Evolutionary conservation across 2,888 invertebrate genomes (phyloP).

Genomic region (Drosophila tripunctata): DNA sequence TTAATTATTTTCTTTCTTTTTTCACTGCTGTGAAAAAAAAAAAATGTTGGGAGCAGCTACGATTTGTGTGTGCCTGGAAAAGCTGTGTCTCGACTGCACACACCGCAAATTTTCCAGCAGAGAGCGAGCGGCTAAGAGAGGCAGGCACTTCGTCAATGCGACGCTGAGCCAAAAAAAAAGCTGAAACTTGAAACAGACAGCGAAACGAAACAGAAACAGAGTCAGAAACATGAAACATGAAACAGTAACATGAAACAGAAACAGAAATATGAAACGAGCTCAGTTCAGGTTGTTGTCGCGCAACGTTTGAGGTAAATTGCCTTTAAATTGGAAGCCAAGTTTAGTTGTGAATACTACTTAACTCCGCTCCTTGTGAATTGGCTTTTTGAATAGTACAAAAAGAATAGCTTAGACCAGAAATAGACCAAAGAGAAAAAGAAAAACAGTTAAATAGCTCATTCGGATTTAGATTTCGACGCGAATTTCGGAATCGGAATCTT

Average conservation of each 20-base stretch:
- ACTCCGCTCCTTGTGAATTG: conserved; percentile 21
- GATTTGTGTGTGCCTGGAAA: conserved; percentile 43
- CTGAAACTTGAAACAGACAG: conserved; percentile 42
- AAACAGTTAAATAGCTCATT: background rate
- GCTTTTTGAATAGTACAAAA: background rate
- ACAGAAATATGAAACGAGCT: conserved; percentile 32
- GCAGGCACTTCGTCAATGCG: too few species aligned
- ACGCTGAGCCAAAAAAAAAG: conserved; percentile 32
- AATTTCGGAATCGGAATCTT: too few species aligned
- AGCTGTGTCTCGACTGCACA: conserved; percentile 50
- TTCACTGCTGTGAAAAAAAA: conserved; percentile 16
- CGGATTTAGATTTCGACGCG: background rate
- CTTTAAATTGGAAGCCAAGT: conserved; percentile 40
- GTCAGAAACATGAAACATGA: conserved; percentile 33
- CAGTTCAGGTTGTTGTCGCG: conserved; percentile 33
- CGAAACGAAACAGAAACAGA: conserved; percentile 25
- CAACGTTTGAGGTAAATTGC: conserved; percentile 31
- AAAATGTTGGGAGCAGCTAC: conserved; percentile 21
- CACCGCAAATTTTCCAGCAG: conserved; percentile 60
- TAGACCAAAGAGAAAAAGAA: background rate
- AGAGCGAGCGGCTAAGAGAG: too few species aligned
- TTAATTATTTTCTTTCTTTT: conserved; percentile 9
- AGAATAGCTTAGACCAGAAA: conserved; percentile 8
- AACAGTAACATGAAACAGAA: conserved; percentile 23
- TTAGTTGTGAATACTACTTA: conserved; percentile 41